Base-by-base conservation (phyloP, 2,888 invertebrate species). In the Gasteruption jaculator region DNA sequence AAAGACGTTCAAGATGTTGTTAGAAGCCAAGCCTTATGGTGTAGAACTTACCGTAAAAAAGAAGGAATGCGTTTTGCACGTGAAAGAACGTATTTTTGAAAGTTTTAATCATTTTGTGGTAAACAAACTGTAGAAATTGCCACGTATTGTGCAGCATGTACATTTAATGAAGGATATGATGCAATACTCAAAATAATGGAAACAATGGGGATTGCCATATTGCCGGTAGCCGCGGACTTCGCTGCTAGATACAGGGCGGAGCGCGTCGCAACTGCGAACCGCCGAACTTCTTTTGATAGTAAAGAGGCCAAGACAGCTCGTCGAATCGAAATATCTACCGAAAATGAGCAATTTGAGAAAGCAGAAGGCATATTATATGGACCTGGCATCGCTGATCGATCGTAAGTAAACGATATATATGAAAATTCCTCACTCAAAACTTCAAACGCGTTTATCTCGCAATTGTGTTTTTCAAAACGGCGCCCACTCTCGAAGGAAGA, bases 291-390 rank as follows among this genome's bases (percentile, higher is more conserved):
- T 12, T 44, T 42, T 24, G 42, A 45, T 15, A 48, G 49, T 16
- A 49, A 49, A 20, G 53, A 50, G 25, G 45, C 42, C 36, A 46
- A 47, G 43, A 38, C 45, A 21, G 35, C 43, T 29, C 35, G 37
- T 31, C 41, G 45, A 39, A 25, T 42, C 16, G 44, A 25, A 73
- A 75, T 45, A 73, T 76, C 45, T 36, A 27, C 36, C 11, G 41
- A 48, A 27, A 29, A 45, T 16, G 38, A 22, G 16, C 31, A n/a
- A 15, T 38, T 34, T 36, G 46, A 48, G 39, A 40, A 42, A 33
- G 16, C 14, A 10, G 48, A 43, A 46, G 41, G 46, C 15, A 30
- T 34, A 34, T 4, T 41, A 14, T 48, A 46, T 35, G 42, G 39
- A 26, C 37, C 42, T 34, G 45, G 43, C 41, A 39, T 46, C 38